Percentiles rank a stretch among this genome's conserved stretches.
phyloP scores from a whole-genome alignment of 2,797 vertebrate genomes.

The Glyptemys insculpta region DNA sequence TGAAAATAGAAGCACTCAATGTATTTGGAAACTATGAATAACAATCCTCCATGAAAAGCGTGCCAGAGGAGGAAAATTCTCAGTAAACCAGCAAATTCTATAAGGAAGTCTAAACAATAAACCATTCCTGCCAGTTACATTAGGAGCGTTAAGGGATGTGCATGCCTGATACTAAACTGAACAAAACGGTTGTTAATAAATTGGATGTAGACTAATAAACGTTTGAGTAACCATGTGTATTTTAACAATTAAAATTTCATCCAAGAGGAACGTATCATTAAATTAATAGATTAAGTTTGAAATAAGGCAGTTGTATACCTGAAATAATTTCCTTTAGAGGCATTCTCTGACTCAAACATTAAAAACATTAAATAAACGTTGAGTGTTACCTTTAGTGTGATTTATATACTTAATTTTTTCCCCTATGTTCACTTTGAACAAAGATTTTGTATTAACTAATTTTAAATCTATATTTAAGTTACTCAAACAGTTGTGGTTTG shows the following conservation, averaged over 20 bases:
- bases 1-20: neutral
- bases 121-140: neutral
- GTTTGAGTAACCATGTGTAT: neutral
- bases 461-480: neutral
- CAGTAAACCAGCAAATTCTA: conserved; percentile 9
- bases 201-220: neutral
- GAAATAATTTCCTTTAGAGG: conserved; percentile 68
- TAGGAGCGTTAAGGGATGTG: neutral
- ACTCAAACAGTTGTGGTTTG: neutral
- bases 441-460: neutral
- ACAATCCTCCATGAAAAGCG: neutral
- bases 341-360: conserved; percentile 47
- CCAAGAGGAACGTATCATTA: conserved; percentile 27
- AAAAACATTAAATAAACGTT: conserved; percentile 63
- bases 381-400: conserved; percentile 16
- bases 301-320: conserved; percentile 46
- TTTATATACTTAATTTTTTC: neutral
- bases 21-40: rapidly evolving
- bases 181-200: conserved; percentile 11
- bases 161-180: neutral
- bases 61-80: neutral
- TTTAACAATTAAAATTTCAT: conserved; percentile 38
- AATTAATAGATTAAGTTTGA: conserved; percentile 44
- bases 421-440: neutral
- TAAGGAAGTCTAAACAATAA: neutral